Percentiles rank a stretch among this genome's conserved stretches.
Evolutionary conservation across 64 coral and sea anemone genomes (phyloP).

Genomic region (Cladopsammia gracilis): DNA sequence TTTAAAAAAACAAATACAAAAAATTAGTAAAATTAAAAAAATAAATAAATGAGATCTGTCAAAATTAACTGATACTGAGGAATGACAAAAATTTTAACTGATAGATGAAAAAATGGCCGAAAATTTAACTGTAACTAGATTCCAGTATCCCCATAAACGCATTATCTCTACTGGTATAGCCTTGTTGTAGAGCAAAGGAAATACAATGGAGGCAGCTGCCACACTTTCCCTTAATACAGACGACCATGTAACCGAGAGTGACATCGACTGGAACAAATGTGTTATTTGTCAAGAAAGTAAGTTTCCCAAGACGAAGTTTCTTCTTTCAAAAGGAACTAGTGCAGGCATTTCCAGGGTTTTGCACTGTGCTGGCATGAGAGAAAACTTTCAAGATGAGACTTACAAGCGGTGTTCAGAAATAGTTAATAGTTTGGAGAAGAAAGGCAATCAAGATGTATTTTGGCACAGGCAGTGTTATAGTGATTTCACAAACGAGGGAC

Average conservation of each 20-base stretch:
- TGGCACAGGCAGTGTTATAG: constrained; percentile 79
- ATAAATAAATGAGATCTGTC: too few species aligned
- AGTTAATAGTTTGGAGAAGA: background rate
- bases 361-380: constrained; percentile 65
- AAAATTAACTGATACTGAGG: too few species aligned
- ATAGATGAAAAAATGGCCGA: too few species aligned
- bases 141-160: too few species aligned
- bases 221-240: constrained; percentile 29
- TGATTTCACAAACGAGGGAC: constrained; percentile 65
- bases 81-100: too few species aligned
- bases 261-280: constrained; percentile 71
- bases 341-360: constrained; percentile 39
- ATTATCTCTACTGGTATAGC: too few species aligned
- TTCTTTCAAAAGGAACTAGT: constrained; percentile 64
- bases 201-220: constrained; percentile 1
- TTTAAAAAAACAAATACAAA: too few species aligned
- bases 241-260: constrained; percentile 19
- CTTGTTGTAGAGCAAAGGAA: too few species aligned
- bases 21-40: too few species aligned
- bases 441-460: constrained; percentile 48
- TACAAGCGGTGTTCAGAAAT: background rate
- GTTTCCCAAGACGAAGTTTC: constrained; percentile 88
- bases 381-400: constrained; percentile 14
- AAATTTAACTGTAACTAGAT: too few species aligned
- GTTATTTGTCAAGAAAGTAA: constrained; percentile 77